phyloP scores from a whole-genome alignment of 2,113 vertebrate genomes.

The Corvus moneduloides region DNA sequence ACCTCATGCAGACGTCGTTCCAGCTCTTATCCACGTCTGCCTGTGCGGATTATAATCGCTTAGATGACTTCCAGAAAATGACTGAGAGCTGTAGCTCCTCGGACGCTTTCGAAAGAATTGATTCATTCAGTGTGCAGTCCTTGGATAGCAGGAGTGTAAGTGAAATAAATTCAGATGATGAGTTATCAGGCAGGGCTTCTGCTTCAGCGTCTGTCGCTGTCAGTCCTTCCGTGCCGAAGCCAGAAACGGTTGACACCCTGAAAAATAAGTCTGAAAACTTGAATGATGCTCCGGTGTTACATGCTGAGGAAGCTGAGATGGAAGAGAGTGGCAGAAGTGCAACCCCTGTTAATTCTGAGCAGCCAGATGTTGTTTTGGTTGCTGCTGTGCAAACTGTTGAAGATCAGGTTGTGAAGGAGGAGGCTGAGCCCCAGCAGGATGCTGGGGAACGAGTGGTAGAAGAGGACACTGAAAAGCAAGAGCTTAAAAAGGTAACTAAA shows the following conservation, averaged over 20 bases:
- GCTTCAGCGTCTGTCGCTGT: slow-evolving; percentile 80
- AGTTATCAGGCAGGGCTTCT: slow-evolving; percentile 84
- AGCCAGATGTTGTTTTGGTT: slow-evolving; percentile 81
- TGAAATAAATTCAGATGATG: slow-evolving; percentile 97
- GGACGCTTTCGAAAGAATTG: slow-evolving; percentile 97
- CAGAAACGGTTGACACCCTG: slow-evolving; percentile 28
- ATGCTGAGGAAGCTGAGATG: slow-evolving; percentile 89
- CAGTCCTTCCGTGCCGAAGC: slow-evolving; percentile 64
- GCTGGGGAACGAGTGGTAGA: slow-evolving; percentile 69
- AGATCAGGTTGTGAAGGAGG: neutral
- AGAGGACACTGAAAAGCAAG: slow-evolving; percentile 77
- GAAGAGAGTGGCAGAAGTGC: slow-evolving; percentile 95
- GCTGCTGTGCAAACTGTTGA: slow-evolving; percentile 57
- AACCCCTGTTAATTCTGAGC: slow-evolving; percentile 94
- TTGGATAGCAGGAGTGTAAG: slow-evolving; percentile 96
- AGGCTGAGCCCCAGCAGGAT: slow-evolving; percentile 5
- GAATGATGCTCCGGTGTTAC: slow-evolving; percentile 71
- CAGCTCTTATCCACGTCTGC: slow-evolving; percentile 93
- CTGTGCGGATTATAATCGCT: slow-evolving; percentile 85
- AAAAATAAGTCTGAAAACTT: slow-evolving; percentile 62
- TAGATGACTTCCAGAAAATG: slow-evolving; percentile 95
- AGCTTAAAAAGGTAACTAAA: slow-evolving; percentile 86
- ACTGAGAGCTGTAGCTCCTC: slow-evolving; percentile 93
- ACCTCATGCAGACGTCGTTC: slow-evolving; percentile 97
- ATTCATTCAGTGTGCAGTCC: slow-evolving; percentile 96